A percentile compares a stretch with the other conserved stretches of the same genome.
Conservation (phyloP, 1,140 invertebrate genomes). For the Drosophila bifasciata region DNA sequence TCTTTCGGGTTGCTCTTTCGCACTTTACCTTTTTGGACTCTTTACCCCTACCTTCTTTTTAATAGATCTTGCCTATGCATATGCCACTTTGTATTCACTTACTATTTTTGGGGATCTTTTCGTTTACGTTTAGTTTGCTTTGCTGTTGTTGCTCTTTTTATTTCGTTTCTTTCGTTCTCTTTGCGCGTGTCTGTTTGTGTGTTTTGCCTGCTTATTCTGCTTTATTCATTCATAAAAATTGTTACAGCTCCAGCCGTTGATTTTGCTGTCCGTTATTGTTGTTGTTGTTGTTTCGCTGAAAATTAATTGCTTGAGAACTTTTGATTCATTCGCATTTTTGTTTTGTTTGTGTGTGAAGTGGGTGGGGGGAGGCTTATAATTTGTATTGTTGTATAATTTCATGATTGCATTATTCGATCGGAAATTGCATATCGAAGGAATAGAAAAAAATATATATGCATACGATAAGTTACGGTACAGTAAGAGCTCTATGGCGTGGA, state of each 20-base stretch:
- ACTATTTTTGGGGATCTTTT: slow-evolving; percentile 43
- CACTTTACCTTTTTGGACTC: too few relatives aligned
- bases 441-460: too few relatives aligned
- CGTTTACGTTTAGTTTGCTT: slow-evolving; percentile 52
- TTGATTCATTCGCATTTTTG: slow-evolving; percentile 8
- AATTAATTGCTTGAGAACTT: slow-evolving; percentile 47
- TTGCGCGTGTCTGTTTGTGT: slow-evolving; percentile 19
- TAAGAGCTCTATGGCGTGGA: too few relatives aligned
- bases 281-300: slow-evolving; percentile 46
- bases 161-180: slow-evolving; percentile 17
- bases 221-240: slow-evolving; percentile 77
- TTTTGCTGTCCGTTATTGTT: slow-evolving; percentile 4
- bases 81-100: slow-evolving; percentile 67
- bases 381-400: too few relatives aligned
- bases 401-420: too few relatives aligned
- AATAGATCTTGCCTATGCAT: too few relatives aligned
- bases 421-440: too few relatives aligned
- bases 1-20: too few relatives aligned
- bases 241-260: slow-evolving; percentile 44
- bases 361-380: background rate
- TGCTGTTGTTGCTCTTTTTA: slow-evolving; percentile 34
- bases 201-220: slow-evolving; percentile 52
- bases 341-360: too few relatives aligned
- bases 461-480: too few relatives aligned
- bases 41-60: too few relatives aligned